Base-by-base conservation (phyloP, 1,140 invertebrate species). In the Neotoxoptera formosana region DNA sequence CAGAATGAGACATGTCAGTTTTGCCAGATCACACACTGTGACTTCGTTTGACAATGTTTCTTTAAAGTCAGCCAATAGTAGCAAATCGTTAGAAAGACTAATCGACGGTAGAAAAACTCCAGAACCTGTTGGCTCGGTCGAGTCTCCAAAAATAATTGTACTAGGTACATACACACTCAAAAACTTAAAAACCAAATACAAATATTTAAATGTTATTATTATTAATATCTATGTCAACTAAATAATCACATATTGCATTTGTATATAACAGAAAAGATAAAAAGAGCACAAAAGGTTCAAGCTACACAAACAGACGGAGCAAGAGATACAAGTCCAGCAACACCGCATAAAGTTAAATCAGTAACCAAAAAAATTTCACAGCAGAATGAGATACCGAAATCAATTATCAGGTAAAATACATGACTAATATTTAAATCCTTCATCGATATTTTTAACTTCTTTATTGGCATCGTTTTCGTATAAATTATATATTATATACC, bases 1-100 rank as follows among this genome's bases (percentile, higher is more conserved):
- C 95, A 97, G 97, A 95, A 96, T 97, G 94, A 98, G 98, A 95
- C 98, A 98, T 95, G 98, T 99, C 53, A 98, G 98, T 94, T 99
- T 99, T 95, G 98, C 98, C 36, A 96, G 97, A 53, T 98, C 97
- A 2, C 97, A 98, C 94, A 98, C 97, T 0, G 95, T 98, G 90
- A 97, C 97, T 11, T 98, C 97, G 6, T 98, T 98, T 94, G 97
- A 98, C 93, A 96, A 97, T 94, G 95, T 95, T 94, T 95, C 95
- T 87, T 95, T 96, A 90, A 95, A 96, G 94, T 87, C 93, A 14
- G 90, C 93, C 2, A 94, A 96, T 94, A 94, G 96, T 94, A 94
- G 97, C 11, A 96, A 96, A 86, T 97, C 97, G 94, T 97, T 97
- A 94, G 97, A 98, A 95, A 95, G 97, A 90, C 95, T 97, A 45